phyloP scores from a whole-genome alignment of 2,113 vertebrate genomes.

The Macroglossus sobrinus region DNA sequence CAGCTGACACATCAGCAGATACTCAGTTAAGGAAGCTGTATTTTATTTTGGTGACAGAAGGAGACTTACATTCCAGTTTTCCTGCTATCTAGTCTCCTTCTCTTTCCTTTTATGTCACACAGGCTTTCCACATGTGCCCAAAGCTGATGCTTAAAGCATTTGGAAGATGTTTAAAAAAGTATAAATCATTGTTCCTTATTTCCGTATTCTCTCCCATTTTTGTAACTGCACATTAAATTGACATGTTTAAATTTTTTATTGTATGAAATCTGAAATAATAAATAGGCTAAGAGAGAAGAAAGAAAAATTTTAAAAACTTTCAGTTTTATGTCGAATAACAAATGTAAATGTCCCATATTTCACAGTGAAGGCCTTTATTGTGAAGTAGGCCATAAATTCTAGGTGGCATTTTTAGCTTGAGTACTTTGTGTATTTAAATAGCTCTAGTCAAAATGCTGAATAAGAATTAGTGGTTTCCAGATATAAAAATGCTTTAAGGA shows the following conservation, averaged over 20 bases:
- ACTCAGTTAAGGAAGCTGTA: not conserved
- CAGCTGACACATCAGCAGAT: not conserved
- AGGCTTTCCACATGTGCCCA: not conserved
- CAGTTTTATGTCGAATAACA: not conserved
- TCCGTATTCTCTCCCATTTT: not conserved
- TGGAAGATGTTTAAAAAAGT: not conserved
- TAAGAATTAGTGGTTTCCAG: not conserved
- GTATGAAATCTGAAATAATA: slow-evolving; percentile 7
- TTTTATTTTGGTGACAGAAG: slow-evolving; percentile 7
- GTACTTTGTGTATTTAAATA: slow-evolving; percentile 31
- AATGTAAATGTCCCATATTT: not conserved
- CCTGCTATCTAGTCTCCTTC: not conserved
- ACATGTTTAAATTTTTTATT: slow-evolving; percentile 21
- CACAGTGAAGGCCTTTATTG: slow-evolving; percentile 20
- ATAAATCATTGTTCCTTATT: not conserved
- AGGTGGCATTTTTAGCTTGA: not conserved
- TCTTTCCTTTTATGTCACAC: not conserved
- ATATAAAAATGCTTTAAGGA: not conserved
- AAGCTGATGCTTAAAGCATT: not conserved
- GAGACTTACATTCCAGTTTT: not conserved
- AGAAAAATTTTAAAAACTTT: not conserved
- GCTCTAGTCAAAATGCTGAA: slow-evolving; percentile 5
- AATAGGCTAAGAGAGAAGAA: not conserved
- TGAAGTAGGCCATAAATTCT: not conserved
- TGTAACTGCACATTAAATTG: not conserved